Evolutionary conservation across 2,888 invertebrate species (phyloP).

Genomic region (Drosophila cognata): DNA sequence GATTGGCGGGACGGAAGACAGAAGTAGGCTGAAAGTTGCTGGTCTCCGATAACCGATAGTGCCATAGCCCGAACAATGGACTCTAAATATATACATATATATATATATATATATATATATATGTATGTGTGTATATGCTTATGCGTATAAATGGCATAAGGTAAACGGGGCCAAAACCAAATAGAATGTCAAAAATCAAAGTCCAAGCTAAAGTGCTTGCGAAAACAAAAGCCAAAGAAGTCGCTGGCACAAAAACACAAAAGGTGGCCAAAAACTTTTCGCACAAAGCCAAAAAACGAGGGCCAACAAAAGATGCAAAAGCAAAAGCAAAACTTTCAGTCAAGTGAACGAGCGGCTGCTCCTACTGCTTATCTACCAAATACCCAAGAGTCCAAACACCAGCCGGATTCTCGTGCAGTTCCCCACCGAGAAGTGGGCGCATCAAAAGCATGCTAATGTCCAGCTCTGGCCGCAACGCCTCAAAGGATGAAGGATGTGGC

Average conservation of each 20-base stretch:
- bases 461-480: slow-evolving; percentile 59
- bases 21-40: slow-evolving; percentile 14
- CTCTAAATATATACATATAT: slow-evolving; percentile 19
- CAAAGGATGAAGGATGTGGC: slow-evolving; percentile 7
- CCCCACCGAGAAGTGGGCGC: slow-evolving; percentile 37
- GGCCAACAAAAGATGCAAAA: slow-evolving; percentile 17
- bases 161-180: slow-evolving; percentile 65
- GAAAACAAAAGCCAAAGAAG: slow-evolving; percentile 76
- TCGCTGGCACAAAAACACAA: slow-evolving; percentile 61
- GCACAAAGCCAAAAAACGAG: slow-evolving; percentile 45
- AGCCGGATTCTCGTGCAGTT: not conserved
- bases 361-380: slow-evolving; percentile 67
- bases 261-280: slow-evolving; percentile 70
- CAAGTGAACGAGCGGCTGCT: slow-evolving; percentile 43
- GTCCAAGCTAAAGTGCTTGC: slow-evolving; percentile 66
- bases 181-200: slow-evolving; percentile 81
- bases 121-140: slow-evolving; percentile 37
- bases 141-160: slow-evolving; percentile 58
- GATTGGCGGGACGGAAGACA: slow-evolving; percentile 14
- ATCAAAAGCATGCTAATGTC: slow-evolving; percentile 81
- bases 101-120: slow-evolving; percentile 17
- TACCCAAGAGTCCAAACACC: slow-evolving; percentile 30
- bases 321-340: slow-evolving; percentile 56
- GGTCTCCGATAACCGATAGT: slow-evolving; percentile 50
- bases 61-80: slow-evolving; percentile 36